Evolutionary conservation across 2,888 invertebrate genomes (phyloP).

Genomic region (Leistus spinibarbis): DNA sequence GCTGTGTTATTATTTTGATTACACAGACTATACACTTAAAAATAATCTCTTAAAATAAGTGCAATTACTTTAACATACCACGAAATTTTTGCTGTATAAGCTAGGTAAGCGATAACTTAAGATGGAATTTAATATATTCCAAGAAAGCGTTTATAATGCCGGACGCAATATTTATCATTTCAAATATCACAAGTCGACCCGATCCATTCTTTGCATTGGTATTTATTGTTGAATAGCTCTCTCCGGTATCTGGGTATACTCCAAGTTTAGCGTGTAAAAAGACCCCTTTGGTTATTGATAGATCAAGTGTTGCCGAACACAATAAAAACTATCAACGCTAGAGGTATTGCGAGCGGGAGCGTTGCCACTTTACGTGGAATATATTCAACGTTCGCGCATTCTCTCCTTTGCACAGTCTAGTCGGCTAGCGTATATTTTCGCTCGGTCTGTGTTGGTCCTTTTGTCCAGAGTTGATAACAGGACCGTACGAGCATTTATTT

Average conservation of each 20-base stretch:
- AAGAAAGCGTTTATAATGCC: no score
- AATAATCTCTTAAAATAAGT: no score
- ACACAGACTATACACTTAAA: no score
- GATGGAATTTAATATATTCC: no score
- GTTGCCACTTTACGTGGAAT: not conserved
- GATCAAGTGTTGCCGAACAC: not conserved
- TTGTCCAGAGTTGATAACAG: not conserved
- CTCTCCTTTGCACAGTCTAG: not conserved
- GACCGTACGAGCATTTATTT: not conserved
- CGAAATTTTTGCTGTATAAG: no score
- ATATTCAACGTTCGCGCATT: not conserved
- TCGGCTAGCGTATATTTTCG: not conserved
- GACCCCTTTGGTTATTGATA: constrained; percentile 5
- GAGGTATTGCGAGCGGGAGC: not conserved
- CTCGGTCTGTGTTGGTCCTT: not conserved
- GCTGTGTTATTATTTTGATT: no score
- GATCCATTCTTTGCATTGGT: not conserved
- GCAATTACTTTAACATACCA: no score
- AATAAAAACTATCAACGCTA: not conserved
- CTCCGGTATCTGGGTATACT: not conserved
- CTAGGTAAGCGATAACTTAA: no score
- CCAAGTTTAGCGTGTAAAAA: not conserved
- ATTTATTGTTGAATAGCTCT: not conserved
- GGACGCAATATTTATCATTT: not conserved
- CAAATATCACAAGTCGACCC: not conserved